Conservation (phyloP, 2,113 vertebrate species). For the Aptenodytes patagonicus region DNA sequence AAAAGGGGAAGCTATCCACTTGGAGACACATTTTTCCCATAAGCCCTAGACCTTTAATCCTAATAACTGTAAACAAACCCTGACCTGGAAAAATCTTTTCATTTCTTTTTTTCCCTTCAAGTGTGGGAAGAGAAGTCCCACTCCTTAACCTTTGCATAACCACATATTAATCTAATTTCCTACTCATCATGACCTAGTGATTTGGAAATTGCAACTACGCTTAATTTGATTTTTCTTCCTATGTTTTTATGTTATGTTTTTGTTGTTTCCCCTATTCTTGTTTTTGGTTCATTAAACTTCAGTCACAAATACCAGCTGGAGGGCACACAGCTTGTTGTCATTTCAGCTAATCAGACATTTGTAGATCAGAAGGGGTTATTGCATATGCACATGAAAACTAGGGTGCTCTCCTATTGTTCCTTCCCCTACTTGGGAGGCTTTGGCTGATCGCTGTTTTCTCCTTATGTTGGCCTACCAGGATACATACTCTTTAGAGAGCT, state of each 20-base stretch:
- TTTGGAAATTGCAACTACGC: neutral
- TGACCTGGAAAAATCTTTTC: constrained; percentile 29
- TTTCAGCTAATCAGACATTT: neutral
- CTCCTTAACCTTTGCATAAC: constrained; percentile 10
- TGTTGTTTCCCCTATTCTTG: neutral
- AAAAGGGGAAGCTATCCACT: neutral
- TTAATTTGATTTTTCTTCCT: neutral
- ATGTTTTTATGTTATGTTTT: neutral
- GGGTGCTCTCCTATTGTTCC: neutral
- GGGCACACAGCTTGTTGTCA: neutral
- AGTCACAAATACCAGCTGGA: constrained; percentile 3
- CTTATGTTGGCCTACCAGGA: neutral
- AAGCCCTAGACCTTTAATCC: constrained; percentile 29
- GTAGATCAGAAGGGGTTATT: neutral
- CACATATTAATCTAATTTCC: constrained; percentile 51
- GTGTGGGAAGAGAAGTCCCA: constrained; percentile 52
- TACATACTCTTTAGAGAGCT: neutral
- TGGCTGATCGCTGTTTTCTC: neutral
- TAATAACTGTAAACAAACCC: constrained; percentile 19
- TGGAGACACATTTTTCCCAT: constrained; percentile 24
- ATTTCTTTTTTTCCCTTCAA: neutral
- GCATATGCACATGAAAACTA: neutral
- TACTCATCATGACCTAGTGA: neutral
- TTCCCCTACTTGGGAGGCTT: neutral
- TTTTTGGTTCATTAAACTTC: constrained; percentile 3